Evolutionary conservation across 2,797 vertebrate species (phyloP), one percentile per base, ranked within the genome.

Genomic region (Acipenser ruthenus): DNA sequence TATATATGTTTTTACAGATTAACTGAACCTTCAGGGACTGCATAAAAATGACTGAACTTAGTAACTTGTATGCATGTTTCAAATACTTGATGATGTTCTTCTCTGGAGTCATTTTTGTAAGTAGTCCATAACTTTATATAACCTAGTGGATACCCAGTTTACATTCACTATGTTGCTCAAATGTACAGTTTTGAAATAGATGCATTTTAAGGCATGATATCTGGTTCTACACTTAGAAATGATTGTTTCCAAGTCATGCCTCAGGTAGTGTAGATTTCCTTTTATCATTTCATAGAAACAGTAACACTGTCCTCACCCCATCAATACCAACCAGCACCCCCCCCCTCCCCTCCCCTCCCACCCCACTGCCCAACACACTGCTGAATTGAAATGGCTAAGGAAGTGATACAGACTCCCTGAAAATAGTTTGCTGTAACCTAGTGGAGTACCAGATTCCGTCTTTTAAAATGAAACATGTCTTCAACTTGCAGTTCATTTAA

Each of bases 161-260:
- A 72, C 65, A 69, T 74, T 55, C 70, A 60, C 68, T 68, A 65
- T 49, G 37, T 60, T 13, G 47, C 15, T 56, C 6, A 1, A 66
- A 69, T 49, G 65, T 10, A 69, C 63, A 75, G 63, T 50, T 63
- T 64, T 53, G 68, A 66, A 70, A 68, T 66, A 67, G 66, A 7
- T 51, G 48, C 3, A 37, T 10, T 7, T 9, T 13, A 10, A 48
- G 37, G 10, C 10, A 47, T 9, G 61, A 9, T 13, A 49, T 56
- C n/a, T 68, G 51, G 47, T 63, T 47, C 53, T 13, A 10, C 18
- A 10, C 9, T 10, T 23, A n/a, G 51, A 56, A 11, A n/a, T 55
- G 11, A 6, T 49, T 15, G 23, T 13, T 3, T n/a, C 15, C 15
- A 18, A n/a, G 15, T 55, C 23, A 37, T 37, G 23, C 23, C 23